Conservation (phyloP, 2,113 vertebrate genomes). For the Sylvia atricapilla region DNA sequence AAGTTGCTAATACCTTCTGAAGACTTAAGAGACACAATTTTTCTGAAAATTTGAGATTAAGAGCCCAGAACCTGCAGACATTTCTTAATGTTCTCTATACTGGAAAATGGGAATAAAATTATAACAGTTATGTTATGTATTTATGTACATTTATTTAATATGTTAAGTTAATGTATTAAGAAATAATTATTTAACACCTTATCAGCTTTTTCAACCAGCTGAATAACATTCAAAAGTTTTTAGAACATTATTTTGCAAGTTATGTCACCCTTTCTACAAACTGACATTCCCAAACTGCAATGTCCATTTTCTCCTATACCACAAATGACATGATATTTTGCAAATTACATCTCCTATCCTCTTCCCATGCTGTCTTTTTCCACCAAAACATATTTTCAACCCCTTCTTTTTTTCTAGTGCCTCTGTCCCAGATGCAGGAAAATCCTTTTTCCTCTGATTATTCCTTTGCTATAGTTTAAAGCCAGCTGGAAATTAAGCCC, state of each 20-base stretch:
- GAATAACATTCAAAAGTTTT: background rate
- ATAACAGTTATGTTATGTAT: too few species aligned
- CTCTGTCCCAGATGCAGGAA: background rate
- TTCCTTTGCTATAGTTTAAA: background rate
- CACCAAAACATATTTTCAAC: background rate
- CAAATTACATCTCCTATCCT: background rate
- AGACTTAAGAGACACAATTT: fast-evolving
- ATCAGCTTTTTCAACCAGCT: background rate
- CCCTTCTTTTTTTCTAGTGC: background rate
- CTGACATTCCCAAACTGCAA: fast-evolving
- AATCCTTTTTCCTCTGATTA: background rate
- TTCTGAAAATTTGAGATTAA: background rate
- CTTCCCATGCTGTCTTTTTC: background rate
- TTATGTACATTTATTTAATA: too few species aligned
- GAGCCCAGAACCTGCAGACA: background rate
- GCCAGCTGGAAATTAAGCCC: background rate
- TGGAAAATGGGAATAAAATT: background rate
- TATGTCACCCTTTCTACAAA: background rate
- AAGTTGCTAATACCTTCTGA: background rate
- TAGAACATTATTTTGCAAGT: background rate
- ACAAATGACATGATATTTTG: fast-evolving
- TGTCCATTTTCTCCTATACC: background rate
- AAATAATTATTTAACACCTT: background rate
- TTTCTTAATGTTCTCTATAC: background rate
- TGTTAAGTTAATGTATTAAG: background rate